These are phyloP conservation scores for Myiozetetes cayanensis DNA, from an alignment of 2,113 vertebrate species.

Conservation along the genomic window DNA sequence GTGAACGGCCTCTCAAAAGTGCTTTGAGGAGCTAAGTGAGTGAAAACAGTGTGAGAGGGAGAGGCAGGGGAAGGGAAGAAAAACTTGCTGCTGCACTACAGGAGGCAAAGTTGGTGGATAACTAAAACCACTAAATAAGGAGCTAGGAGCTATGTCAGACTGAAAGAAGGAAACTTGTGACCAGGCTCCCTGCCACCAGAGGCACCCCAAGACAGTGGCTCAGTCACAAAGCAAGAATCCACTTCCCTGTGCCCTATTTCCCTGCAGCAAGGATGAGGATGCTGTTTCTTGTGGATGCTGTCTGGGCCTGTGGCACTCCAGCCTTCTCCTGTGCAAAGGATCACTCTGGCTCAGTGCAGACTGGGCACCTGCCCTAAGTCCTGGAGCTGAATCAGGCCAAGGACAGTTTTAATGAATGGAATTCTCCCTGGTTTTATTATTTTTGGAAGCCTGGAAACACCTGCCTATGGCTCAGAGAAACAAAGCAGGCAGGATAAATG, in stretches of 20 bases:
- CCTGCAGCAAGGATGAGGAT: not conserved
- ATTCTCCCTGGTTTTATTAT: not conserved
- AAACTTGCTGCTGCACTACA: not conserved
- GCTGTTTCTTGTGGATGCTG: not conserved
- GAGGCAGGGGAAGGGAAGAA: not conserved
- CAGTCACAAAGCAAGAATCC: rapidly evolving
- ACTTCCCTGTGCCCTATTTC: not conserved
- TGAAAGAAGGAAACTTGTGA: not conserved
- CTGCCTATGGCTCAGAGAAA: not conserved
- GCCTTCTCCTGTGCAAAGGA: not conserved
- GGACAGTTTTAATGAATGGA: not conserved
- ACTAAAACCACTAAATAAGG: not conserved
- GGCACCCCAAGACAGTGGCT: not conserved
- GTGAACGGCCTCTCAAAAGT: not conserved
- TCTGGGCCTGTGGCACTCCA: rapidly evolving
- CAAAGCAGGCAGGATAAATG: not conserved
- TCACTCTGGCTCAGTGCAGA: not conserved
- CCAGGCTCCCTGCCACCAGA: not conserved
- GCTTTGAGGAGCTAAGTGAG: not conserved
- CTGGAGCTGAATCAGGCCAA: not conserved
- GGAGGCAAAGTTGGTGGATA: not conserved
- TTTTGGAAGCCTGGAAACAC: conserved; percentile 2
- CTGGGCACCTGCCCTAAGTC: not conserved
- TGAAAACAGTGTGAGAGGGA: not conserved
- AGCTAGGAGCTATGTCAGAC: not conserved